These are phyloP conservation scores for Planiliza haematocheilus DNA, from an alignment of 2,113 vertebrate species.

Conservation along the genomic window DNA sequence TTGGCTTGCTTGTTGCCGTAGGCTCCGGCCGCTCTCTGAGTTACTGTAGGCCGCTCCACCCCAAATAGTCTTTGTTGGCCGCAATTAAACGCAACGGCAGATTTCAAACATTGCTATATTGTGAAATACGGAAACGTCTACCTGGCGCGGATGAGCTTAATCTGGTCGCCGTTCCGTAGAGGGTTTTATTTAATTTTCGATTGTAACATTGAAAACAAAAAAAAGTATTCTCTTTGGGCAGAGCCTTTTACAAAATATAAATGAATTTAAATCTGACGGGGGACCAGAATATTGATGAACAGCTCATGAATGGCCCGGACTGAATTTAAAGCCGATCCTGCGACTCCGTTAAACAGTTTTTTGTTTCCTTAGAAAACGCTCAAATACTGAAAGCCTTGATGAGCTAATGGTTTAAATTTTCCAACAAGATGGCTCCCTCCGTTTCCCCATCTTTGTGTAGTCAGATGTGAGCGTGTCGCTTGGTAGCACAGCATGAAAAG, in stretches of 20 bases:
- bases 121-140: no score
- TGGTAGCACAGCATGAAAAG: conserved; percentile 73
- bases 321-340: not conserved
- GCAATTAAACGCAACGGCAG: no score
- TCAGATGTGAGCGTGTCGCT: conserved; percentile 64
- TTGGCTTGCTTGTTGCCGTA: no score
- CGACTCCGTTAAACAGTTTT: not conserved
- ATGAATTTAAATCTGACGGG: not conserved
- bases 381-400: conserved; percentile 7
- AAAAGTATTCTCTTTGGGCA: not conserved
- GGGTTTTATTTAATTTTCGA: not conserved
- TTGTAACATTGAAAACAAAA: not conserved
- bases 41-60: no score
- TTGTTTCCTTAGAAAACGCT: not conserved
- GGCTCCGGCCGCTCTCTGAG: no score
- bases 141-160: no score
- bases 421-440: conserved; percentile 54
- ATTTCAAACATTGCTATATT: no score
- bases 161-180: no score
- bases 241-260: not conserved
- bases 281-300: not conserved
- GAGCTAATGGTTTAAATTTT: conserved; percentile 45
- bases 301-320: not conserved
- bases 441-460: conserved; percentile 55
- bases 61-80: no score